Evolutionary conservation across 2,888 invertebrate genomes (phyloP), one percentile per base, ranked within the genome.

Genomic region (Spodoptera picta): DNA sequence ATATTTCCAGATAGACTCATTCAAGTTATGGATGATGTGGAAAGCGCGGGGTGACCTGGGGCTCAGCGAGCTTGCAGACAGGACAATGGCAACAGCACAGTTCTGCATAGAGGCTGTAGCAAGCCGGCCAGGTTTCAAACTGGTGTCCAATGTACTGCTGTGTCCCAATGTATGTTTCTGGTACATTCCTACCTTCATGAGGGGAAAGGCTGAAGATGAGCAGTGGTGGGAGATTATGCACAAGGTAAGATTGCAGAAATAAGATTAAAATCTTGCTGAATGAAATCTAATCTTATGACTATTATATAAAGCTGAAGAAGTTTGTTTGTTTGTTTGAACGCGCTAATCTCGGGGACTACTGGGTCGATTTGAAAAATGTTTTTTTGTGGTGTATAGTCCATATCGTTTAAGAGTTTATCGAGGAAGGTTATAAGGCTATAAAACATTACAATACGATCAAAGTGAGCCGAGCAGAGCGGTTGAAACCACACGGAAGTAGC

Each of bases 21-120:
- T 98, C 85, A 99, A 99, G 90, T 95, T 99, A 6, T 99, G 99
- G 98, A 90, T 98, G 72, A 97, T 98, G 97, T 98, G 98, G 96
- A 97, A 98, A 85, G 97, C 98, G 0, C 95, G 97, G 0, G 97
- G 98, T 0, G 95, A 96, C 52, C 82, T 83, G 0, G 96, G 96
- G 0, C 93, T 97, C 1, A 92, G 92, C 51, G 77, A 83, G 0
- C 91, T 96, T 0, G 95, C 97, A 0, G 97, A 98, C 75, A 95
- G 95, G 54, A 95, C 96, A 0, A 96, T 97, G 91, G 90, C 94
- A 2, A 92, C 95, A 57, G 95, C 96, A 0, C 93, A 95, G 73
- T 94, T 95, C 80, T 96, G 97, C 71, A 60, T 88, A 45, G 83
- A 95, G 2, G 90, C 94, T 51, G 91, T 97, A 0, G 87, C 90